Evolutionary conservation across 1,140 invertebrate genomes (phyloP), one percentile per base, ranked within the genome.

Genomic region (Bombus waltoni): DNA sequence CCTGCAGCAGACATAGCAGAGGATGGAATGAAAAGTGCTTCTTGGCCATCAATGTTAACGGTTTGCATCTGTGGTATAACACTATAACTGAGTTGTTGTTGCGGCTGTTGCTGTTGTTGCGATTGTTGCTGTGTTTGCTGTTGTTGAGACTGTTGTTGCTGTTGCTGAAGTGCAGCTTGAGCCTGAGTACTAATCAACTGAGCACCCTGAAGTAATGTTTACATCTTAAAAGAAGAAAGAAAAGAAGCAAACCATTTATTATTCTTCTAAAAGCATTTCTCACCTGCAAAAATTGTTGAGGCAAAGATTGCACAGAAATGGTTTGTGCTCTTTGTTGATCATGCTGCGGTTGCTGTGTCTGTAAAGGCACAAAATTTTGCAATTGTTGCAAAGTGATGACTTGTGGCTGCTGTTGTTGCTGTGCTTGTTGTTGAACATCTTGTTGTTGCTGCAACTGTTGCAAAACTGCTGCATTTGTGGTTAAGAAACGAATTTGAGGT

Each of bases 1-100:
- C 88, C 91, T 8, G 92, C 90, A 0, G 92, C 92, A 6, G 94
- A 93, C 92, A 94, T 96, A 11, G 95, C 94, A 1, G 93, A 96
- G 66, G 94, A 97, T 71, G 98, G 98, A 92, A 98, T 98, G 93
- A 99, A 98, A 40, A 99, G 96, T 0, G 98, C 98, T 93, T 99
- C 98, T 92, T 99, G 98, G 0, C 98, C 98, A 94, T 99, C 98
- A 11, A 99, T 97, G 38, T 98, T 98, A 15, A 99, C 97, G 1
- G 98, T 98, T 94, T 99, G 98, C 96, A 98, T 97, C 62, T 97
- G 96, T 44, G 96, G 95, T 53, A 96, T 95, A 4, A 96, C 95
- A 86, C 96, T 97, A 92, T 97, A 97, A 28, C 96, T 97, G 80
- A 94, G 91, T 91, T 95, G 96, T 89, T 95, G 96, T 82, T 91